These are phyloP conservation scores for Caenorhabditis imperialis DNA, from an alignment of 2,888 invertebrate species.

Conservation along the genomic window DNA sequence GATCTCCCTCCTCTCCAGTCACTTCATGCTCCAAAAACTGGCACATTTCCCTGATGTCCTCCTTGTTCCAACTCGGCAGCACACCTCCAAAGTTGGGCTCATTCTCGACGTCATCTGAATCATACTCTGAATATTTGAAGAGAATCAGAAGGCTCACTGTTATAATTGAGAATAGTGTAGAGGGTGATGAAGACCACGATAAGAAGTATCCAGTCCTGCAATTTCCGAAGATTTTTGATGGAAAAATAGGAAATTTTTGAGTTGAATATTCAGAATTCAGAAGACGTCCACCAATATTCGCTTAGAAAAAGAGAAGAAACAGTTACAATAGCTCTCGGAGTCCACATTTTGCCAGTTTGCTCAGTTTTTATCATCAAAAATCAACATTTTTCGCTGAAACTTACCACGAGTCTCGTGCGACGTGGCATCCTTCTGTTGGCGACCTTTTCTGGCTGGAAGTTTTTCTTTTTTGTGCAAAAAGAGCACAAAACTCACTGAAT, in stretches of 20 bases:
- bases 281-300: no score
- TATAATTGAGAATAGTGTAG: slow-evolving; percentile 27
- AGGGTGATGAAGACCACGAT: slow-evolving; percentile 19
- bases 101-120: slow-evolving; percentile 5
- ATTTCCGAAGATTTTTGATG: no score
- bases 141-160: slow-evolving; percentile 3
- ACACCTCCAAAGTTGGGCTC: slow-evolving; percentile 1
- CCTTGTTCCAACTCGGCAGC: slow-evolving; percentile 24
- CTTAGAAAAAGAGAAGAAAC: no score
- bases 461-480: not conserved
- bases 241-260: no score
- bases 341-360: no score
- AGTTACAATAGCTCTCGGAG: no score
- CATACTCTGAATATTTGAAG: not conserved
- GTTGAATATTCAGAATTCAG: no score
- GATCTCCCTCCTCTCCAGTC: slow-evolving; percentile 64
- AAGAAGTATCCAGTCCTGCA: slow-evolving; percentile 37
- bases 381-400: no score
- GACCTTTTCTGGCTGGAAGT: slow-evolving; percentile 7
- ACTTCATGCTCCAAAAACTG: slow-evolving; percentile 69
- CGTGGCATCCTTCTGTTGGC: slow-evolving; percentile 33
- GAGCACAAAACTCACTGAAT: slow-evolving; percentile 31
- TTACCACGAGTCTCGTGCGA: slow-evolving; percentile 24
- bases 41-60: slow-evolving; percentile 63
- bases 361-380: no score